Percentiles rank a stretch among this genome's conserved stretches.
These are phyloP conservation scores for Ferrisia virgata DNA, from an alignment of 2,888 invertebrate species.

Conservation along the genomic window DNA sequence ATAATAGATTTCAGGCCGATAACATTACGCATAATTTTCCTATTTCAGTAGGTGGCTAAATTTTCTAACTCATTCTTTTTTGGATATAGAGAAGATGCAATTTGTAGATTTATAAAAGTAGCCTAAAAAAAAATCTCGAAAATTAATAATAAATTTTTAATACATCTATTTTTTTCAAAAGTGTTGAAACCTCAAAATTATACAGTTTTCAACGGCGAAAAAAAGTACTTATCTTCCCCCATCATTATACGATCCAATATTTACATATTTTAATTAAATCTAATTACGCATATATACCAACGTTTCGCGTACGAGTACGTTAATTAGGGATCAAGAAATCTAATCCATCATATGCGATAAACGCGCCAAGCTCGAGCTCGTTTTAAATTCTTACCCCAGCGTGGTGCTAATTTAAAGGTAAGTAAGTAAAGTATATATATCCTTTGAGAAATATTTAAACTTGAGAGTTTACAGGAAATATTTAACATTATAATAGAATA, in stretches of 20 bases:
- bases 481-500: neutral
- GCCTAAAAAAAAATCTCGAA: too few species aligned
- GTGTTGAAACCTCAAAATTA: neutral
- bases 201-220: neutral
- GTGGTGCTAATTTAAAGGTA: neutral
- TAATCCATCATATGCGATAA: neutral
- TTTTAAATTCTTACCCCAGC: neutral
- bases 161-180: neutral
- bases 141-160: too few species aligned
- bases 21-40: neutral
- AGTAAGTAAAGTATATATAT: too few species aligned
- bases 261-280: neutral
- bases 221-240: too few species aligned
- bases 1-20: neutral
- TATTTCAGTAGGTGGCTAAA: neutral
- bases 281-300: neutral
- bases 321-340: neutral
- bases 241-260: neutral
- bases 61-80: neutral
- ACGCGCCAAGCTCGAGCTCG: neutral
- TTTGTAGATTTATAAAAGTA: neutral
- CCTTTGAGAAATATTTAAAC: neutral
- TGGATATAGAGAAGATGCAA: neutral
- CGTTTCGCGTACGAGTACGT: neutral
- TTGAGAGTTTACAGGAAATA: neutral